Evolutionary conservation across 2,113 vertebrate genomes (phyloP).

Genomic region (Aramus guarauna): DNA sequence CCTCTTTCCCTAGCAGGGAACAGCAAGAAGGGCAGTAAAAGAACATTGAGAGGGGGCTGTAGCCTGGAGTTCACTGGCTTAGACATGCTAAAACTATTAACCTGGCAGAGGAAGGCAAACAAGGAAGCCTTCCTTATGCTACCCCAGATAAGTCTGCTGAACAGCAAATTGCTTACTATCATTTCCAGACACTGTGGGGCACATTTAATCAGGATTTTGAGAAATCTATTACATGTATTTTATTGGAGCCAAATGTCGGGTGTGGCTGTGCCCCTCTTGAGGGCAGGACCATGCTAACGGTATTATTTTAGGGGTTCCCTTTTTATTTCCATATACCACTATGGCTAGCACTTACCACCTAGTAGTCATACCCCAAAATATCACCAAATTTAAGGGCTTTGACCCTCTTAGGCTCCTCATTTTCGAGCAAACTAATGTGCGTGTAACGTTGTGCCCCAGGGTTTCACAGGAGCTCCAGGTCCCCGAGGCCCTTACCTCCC

Average conservation of each 20-base stretch:
- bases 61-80: not conserved
- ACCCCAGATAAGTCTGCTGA: not conserved
- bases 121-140: not conserved
- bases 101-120: not conserved
- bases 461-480: accelerated
- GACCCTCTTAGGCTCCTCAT: not conserved
- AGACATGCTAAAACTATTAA: not conserved
- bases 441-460: not conserved
- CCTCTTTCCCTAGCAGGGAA: not conserved
- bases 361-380: accelerated
- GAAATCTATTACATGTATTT: not conserved
- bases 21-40: not conserved
- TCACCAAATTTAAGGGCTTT: not conserved
- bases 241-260: not conserved
- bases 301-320: not conserved
- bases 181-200: not conserved
- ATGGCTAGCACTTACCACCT: not conserved
- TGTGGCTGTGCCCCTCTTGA: no score
- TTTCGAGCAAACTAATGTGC: no score
- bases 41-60: not conserved
- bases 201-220: not conserved
- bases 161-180: not conserved
- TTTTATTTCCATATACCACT: not conserved
- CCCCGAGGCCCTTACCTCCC: not conserved
- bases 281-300: accelerated